These are phyloP conservation scores for Caenorhabditis sp. DNA, from an alignment of 2,888 invertebrate genomes.

Conservation along the genomic window DNA sequence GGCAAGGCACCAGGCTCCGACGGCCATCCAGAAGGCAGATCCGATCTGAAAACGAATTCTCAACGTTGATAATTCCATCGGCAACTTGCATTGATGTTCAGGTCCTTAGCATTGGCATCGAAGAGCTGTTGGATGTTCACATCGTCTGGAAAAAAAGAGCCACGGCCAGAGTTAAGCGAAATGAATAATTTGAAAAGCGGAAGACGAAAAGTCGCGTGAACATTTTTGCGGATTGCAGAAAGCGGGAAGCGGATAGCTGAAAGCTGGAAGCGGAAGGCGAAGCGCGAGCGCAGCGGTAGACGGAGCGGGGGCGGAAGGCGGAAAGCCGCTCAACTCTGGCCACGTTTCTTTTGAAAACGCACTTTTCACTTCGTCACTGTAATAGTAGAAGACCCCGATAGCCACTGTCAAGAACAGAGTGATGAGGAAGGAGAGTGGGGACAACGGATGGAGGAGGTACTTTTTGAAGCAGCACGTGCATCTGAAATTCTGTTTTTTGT, in stretches of 20 bases:
- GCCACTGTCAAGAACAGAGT: conserved; percentile 34
- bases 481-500: conserved; percentile 1
- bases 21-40: conserved; percentile 56
- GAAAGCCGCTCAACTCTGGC: too few species aligned
- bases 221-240: too few species aligned
- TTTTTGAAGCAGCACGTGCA: conserved; percentile 58
- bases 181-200: too few species aligned
- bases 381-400: conserved; percentile 44
- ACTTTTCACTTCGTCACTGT: conserved; percentile 43
- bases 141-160: conserved; percentile 19
- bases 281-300: too few species aligned
- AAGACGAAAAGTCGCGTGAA: too few species aligned
- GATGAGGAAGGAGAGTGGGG: conserved; percentile 47
- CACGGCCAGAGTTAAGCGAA: too few species aligned
- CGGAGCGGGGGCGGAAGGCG: too few species aligned
- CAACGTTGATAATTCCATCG: not conserved
- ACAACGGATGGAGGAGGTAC: conserved; percentile 53
- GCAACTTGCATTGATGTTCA: conserved; percentile 41
- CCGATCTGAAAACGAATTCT: conserved; percentile 38
- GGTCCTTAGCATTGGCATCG: conserved; percentile 17
- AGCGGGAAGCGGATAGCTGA: too few species aligned
- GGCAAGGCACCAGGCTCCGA: conserved; percentile 47
- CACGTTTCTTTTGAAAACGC: not conserved
- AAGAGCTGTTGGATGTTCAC: conserved; percentile 21
- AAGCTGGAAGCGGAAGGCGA: too few species aligned